Evolutionary conservation across 2,888 invertebrate species (phyloP), one percentile per base, ranked within the genome.

Genomic region (Acleris holmiana): DNA sequence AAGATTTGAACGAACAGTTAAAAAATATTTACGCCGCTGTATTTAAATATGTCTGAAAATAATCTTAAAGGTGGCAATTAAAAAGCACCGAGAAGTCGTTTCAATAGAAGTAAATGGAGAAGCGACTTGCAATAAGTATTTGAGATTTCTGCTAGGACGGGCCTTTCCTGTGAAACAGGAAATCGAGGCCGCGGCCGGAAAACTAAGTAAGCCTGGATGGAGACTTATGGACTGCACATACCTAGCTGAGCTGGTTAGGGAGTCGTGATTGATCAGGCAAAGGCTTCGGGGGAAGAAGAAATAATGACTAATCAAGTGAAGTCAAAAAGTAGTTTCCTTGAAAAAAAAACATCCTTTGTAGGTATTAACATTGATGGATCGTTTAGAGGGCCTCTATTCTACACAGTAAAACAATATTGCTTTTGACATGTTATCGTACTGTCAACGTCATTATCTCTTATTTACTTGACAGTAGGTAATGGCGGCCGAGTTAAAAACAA

Each of bases 121-220:
- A 70, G 69, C 56, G 66, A 57, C 56, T 57, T 53, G 57, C 66
- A 74, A 72, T 70, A 71, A 71, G 69, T 69, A 73, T 74, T 76
- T 68, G 68, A 74, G 72, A 75, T 76, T 75, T 80, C 76, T 78
- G 72, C 71, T 67, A 72, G 71, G 72, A 75, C 76, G 76, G 47
- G 80, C 80, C 82, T 83, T 84, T 84, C 82, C 84, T 76, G 79
- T 78, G 77, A 75, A 70, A 65, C 75, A 78, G 82, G 84, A 84
- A 84, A 85, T 82, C 75, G 75, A 79, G 75, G 77, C 81, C 82
- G 74, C 79, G 70, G 72, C 71, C 76, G 69, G 76, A 73, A 77
- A 76, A 73, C 76, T 71, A 73, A 62, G 69, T 69, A 68, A 70
- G 74, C 73, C 73, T 64, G 65, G 68, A 76, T 73, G 70, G 60